A percentile compares a stretch with the other conserved stretches of the same genome.
Evolutionary conservation across 2,113 vertebrate genomes (phyloP).

Genomic region (Columbina picui): DNA sequence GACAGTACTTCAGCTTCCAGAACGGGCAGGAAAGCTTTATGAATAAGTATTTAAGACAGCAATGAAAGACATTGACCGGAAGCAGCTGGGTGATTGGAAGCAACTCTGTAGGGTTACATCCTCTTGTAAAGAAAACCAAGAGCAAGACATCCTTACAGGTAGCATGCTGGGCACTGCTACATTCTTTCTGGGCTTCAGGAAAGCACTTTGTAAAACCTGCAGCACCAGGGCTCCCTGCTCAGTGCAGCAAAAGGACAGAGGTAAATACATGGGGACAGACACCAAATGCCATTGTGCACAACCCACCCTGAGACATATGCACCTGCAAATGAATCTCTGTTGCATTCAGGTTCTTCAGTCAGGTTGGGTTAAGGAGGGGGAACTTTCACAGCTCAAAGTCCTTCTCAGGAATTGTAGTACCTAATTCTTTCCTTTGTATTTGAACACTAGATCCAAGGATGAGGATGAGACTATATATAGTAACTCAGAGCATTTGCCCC

Average conservation of each 20-base stretch:
- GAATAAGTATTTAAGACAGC: neutral
- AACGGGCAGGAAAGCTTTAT: neutral
- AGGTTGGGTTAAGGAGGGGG: neutral
- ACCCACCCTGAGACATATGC: no score
- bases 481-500: neutral
- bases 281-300: rapidly evolving
- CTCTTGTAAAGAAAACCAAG: neutral
- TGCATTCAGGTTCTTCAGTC: neutral
- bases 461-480: neutral
- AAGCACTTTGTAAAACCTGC: neutral
- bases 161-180: no score
- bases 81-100: neutral
- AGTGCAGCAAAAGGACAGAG: neutral
- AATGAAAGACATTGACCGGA: neutral
- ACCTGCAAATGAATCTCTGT: no score
- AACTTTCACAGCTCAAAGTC: neutral
- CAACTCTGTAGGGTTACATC: neutral
- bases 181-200: neutral
- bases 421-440: neutral
- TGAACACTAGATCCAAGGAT: neutral
- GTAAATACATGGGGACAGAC: rapidly evolving
- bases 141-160: neutral
- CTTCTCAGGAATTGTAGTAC: neutral
- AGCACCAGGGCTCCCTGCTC: neutral
- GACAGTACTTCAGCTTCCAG: neutral